These are phyloP conservation scores for Chalcis sispes DNA, from an alignment of 2,888 invertebrate species.

Conservation along the genomic window DNA sequence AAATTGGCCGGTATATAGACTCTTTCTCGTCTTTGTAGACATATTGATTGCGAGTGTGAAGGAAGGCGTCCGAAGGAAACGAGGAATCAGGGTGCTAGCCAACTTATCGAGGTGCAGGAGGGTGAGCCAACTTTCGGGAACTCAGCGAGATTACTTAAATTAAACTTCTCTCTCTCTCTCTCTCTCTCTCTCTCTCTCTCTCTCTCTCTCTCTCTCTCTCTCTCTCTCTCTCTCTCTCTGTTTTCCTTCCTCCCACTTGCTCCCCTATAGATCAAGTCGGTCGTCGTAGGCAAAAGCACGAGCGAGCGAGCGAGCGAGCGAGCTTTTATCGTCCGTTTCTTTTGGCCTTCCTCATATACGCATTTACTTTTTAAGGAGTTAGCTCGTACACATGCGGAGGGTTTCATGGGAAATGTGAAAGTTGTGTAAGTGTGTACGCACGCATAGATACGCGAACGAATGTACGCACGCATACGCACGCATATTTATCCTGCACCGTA, in stretches of 20 bases:
- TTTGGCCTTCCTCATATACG: too few species aligned
- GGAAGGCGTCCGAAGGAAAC: too few species aligned
- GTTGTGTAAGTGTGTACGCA: too few species aligned
- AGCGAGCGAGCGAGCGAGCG: too few species aligned
- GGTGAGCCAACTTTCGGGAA: not conserved
- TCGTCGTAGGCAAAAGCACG: too few species aligned
- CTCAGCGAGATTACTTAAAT: constrained; percentile 65
- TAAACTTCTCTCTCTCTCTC: constrained; percentile 67
- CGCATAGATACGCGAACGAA: too few species aligned
- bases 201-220: not conserved
- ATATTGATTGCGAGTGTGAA: too few species aligned
- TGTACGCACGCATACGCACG: too few species aligned
- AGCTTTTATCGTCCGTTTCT: not conserved
- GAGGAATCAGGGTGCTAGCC: not conserved
- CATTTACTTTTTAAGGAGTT: constrained; percentile 12
- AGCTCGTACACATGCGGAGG: not conserved
- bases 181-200: constrained; percentile 43
- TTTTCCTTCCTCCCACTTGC: too few species aligned
- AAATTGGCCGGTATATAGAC: too few species aligned
- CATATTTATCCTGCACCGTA: too few species aligned
- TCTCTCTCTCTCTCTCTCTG: constrained; percentile 11
- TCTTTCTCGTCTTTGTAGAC: too few species aligned
- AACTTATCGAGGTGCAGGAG: constrained; percentile 43
- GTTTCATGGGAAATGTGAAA: not conserved
- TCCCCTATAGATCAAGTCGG: constrained; percentile 63